phyloP scores from a whole-genome alignment of 2,113 vertebrate species.

The Erythrolamprus reginae region DNA sequence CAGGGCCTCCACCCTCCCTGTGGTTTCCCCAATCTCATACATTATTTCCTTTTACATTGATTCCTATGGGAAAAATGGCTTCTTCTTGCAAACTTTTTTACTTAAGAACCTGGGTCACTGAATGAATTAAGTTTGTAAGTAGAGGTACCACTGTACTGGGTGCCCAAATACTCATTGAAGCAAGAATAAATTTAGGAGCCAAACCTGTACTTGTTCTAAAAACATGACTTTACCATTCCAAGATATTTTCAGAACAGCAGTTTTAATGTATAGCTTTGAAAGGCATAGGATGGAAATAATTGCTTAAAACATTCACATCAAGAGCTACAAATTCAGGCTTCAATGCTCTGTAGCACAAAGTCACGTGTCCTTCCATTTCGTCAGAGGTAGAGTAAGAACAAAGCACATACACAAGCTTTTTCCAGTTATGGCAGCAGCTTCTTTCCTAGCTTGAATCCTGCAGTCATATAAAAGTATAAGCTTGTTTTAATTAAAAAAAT shows the following conservation, averaged over 20 bases:
- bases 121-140: too few species aligned
- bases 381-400: not conserved
- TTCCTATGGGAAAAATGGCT: too few species aligned
- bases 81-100: too few species aligned
- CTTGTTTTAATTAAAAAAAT: not conserved
- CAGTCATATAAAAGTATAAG: constrained; percentile 8
- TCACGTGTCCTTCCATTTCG: not conserved
- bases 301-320: not conserved
- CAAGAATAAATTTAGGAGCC: not conserved
- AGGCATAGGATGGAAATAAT: not conserved
- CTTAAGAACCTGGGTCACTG: too few species aligned
- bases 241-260: not conserved
- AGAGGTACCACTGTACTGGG: too few species aligned
- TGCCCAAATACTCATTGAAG: not conserved
- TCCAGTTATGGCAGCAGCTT: not conserved
- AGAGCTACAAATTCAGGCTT: not conserved
- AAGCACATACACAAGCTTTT: not conserved
- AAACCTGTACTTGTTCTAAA: not conserved
- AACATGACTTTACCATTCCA: not conserved
- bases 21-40: too few species aligned
- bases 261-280: not conserved
- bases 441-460: constrained; percentile 1
- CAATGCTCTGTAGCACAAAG: not conserved
- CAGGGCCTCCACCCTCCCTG: too few species aligned
- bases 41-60: too few species aligned